phyloP scores from a whole-genome alignment of 2,888 invertebrate genomes.

The Taenaris catops region DNA sequence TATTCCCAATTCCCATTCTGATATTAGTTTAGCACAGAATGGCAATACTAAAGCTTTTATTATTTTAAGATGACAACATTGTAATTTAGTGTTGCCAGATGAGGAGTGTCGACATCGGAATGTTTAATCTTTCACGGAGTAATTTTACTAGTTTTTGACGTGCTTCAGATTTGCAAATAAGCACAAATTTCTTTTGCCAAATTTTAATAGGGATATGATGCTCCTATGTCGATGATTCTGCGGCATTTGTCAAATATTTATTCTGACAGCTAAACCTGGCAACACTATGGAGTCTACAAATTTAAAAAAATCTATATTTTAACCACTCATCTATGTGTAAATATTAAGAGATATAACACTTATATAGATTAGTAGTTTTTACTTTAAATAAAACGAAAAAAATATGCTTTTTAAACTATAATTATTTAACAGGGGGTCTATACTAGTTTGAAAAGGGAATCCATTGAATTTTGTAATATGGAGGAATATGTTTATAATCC shows the following conservation, averaged over 20 bases:
- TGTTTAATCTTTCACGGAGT: too few relatives aligned
- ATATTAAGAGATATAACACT: conserved; percentile 57
- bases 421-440: conserved; percentile 31
- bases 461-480: conserved; percentile 57
- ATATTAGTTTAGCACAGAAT: conserved; percentile 45
- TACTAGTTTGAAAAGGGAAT: conserved; percentile 25
- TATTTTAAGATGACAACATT: conserved; percentile 25
- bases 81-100: conserved; percentile 20
- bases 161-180: too few relatives aligned
- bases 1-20: conserved; percentile 33
- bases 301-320: conserved; percentile 23
- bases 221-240: conserved; percentile 10
- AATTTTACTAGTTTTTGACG: too few relatives aligned
- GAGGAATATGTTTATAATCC: conserved; percentile 64
- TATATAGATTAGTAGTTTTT: conserved; percentile 48
- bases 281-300: conserved; percentile 18
- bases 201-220: neutral
- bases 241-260: conserved; percentile 17
- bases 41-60: conserved; percentile 33
- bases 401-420: conserved; percentile 37
- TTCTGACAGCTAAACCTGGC: conserved; percentile 23
- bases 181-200: too few relatives aligned
- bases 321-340: conserved; percentile 44
- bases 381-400: conserved; percentile 40
- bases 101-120: conserved; percentile 10